Percentiles rank a stretch among this genome's conserved stretches.
Evolutionary conservation across 2,888 invertebrate genomes (phyloP).

Genomic region (Meganola albula): DNA sequence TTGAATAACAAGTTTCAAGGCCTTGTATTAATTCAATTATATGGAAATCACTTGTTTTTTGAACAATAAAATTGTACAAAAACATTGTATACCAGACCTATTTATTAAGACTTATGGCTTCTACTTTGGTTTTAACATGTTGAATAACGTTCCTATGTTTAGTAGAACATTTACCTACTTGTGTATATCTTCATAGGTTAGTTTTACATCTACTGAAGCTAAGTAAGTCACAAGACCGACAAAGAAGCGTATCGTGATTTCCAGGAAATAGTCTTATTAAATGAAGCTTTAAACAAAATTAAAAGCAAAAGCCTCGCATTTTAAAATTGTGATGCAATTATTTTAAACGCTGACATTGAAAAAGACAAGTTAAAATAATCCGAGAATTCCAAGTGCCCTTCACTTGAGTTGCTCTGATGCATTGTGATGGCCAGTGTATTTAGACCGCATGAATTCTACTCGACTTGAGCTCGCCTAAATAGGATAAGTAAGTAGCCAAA

Average conservation of each 20-base stretch:
- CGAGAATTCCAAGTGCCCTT: slow-evolving; percentile 73
- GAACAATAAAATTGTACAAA: too few species aligned
- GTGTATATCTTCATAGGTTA: too few species aligned
- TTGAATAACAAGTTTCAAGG: too few species aligned
- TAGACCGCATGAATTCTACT: slow-evolving; percentile 62
- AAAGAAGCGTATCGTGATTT: slow-evolving; percentile 58
- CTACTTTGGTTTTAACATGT: too few species aligned
- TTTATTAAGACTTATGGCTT: too few species aligned
- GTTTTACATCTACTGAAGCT: too few species aligned
- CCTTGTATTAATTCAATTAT: too few species aligned
- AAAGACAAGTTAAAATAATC: slow-evolving; percentile 76
- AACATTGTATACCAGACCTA: too few species aligned
- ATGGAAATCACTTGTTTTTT: too few species aligned
- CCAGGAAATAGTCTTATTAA: slow-evolving; percentile 72
- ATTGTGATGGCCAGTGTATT: slow-evolving; percentile 72
- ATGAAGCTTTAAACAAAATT: slow-evolving; percentile 64
- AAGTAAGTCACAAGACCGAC: slow-evolving; percentile 21
- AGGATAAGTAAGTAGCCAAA: too few species aligned
- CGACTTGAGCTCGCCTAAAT: slow-evolving; percentile 44
- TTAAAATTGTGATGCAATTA: slow-evolving; percentile 78
- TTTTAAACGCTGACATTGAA: slow-evolving; percentile 78
- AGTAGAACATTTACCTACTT: too few species aligned
- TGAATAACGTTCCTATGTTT: too few species aligned
- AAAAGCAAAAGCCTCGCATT: slow-evolving; percentile 72
- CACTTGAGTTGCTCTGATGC: slow-evolving; percentile 69